phyloP scores from a whole-genome alignment of 2,113 vertebrate species.

The Megaceryle torquata region DNA sequence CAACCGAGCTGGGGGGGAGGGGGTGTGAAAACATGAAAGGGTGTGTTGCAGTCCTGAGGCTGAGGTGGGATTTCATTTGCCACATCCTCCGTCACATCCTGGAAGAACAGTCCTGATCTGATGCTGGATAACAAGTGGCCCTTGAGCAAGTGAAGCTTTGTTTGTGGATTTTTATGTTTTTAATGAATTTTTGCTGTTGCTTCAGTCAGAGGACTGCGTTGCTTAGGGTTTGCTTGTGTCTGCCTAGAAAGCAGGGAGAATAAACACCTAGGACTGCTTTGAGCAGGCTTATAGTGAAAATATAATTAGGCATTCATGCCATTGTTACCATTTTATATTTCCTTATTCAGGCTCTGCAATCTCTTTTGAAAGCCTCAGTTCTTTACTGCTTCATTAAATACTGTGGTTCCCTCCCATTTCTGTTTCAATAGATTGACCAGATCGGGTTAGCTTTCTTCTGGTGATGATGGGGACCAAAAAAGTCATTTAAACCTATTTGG shows the following conservation, averaged over 20 bases:
- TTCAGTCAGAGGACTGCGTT: background rate
- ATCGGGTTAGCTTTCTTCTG: background rate
- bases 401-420: background rate
- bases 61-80: background rate
- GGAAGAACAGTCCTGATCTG: background rate
- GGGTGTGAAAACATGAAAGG: background rate
- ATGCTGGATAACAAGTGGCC: background rate
- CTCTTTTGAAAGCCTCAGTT: background rate
- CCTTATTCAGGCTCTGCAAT: background rate
- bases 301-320: background rate
- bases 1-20: background rate
- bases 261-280: background rate
- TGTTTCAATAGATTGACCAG: background rate
- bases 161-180: background rate
- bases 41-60: background rate
- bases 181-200: background rate
- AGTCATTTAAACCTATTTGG: slow-evolving; percentile 41
- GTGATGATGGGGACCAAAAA: slow-evolving; percentile 12
- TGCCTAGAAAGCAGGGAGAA: background rate
- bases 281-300: background rate
- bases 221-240: background rate
- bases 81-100: background rate
- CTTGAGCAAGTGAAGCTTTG: background rate
- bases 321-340: background rate
- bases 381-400: slow-evolving; percentile 12